Percentiles rank a stretch among this genome's conserved stretches.
Evolutionary conservation across 2,113 vertebrate species (phyloP).

Genomic region (Erpornis zantholeuca): DNA sequence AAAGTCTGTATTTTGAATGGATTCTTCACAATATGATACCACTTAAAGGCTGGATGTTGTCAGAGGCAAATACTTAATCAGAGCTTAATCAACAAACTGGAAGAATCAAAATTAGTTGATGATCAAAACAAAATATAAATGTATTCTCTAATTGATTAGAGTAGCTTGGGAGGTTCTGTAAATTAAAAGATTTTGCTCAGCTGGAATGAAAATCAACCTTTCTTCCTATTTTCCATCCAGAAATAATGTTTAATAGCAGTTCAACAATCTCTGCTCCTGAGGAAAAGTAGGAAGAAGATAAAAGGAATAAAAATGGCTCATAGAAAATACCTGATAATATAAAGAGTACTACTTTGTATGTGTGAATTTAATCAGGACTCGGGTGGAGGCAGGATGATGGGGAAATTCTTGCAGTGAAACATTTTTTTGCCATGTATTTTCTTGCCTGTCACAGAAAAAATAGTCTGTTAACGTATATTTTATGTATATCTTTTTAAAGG

Average conservation of each 20-base stretch:
- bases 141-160: conserved; percentile 22
- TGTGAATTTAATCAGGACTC: not conserved
- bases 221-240: not conserved
- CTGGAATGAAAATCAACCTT: conserved; percentile 1
- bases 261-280: not conserved
- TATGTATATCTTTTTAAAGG: not conserved
- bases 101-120: conserved; percentile 26
- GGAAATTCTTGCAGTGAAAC: not conserved
- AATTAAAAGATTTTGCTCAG: not conserved
- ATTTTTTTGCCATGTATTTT: not conserved
- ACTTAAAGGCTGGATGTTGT: not conserved
- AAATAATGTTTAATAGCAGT: not conserved
- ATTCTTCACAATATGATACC: not conserved
- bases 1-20: not conserved
- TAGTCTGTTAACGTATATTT: not conserved
- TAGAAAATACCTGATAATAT: not conserved
- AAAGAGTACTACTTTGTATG: not conserved
- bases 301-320: not conserved
- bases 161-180: not conserved
- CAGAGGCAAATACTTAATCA: conserved; percentile 21
- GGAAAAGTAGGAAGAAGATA: not conserved
- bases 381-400: fast-evolving
- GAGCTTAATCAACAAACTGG: conserved; percentile 36
- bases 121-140: conserved; percentile 39
- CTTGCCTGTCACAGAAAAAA: not conserved